Evolutionary conservation across 1,140 invertebrate genomes (phyloP).

Genomic region (Artemia franciscana): DNA sequence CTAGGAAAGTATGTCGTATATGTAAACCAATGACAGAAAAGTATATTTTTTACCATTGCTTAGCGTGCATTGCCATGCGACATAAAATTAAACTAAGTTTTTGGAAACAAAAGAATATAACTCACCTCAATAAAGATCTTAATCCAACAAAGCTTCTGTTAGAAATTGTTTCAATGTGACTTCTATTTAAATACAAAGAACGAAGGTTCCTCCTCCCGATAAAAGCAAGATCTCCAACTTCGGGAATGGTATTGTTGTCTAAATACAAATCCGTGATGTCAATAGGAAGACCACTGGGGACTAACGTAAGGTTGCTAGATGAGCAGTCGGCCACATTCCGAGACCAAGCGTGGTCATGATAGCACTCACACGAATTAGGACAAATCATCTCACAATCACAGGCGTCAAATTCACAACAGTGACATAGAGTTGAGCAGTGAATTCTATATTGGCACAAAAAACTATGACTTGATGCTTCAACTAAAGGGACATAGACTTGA

Average conservation of each 20-base stretch:
- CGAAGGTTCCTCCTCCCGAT: slow-evolving; percentile 65
- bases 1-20: no score
- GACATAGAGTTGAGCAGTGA: slow-evolving; percentile 73
- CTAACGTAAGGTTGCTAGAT: slow-evolving; percentile 43
- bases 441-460: slow-evolving; percentile 78
- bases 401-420: slow-evolving; percentile 82
- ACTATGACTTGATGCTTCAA: slow-evolving; percentile 59
- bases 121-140: slow-evolving; percentile 24
- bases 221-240: slow-evolving; percentile 66
- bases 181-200: slow-evolving; percentile 57
- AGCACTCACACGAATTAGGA: slow-evolving; percentile 74
- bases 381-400: slow-evolving; percentile 90
- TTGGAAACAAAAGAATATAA: no score
- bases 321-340: slow-evolving; percentile 81
- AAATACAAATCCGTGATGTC: slow-evolving; percentile 79
- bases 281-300: slow-evolving; percentile 72
- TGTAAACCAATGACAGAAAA: no score
- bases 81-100: no score
- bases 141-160: slow-evolving; percentile 76
- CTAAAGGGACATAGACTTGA: slow-evolving; percentile 48
- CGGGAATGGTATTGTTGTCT: slow-evolving; percentile 66
- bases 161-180: slow-evolving; percentile 58
- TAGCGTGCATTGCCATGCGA: no score
- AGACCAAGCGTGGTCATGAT: slow-evolving; percentile 79
- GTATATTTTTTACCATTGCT: no score